phyloP scores from a whole-genome alignment of 2,113 vertebrate species.

The Oryzias curvinotus region DNA sequence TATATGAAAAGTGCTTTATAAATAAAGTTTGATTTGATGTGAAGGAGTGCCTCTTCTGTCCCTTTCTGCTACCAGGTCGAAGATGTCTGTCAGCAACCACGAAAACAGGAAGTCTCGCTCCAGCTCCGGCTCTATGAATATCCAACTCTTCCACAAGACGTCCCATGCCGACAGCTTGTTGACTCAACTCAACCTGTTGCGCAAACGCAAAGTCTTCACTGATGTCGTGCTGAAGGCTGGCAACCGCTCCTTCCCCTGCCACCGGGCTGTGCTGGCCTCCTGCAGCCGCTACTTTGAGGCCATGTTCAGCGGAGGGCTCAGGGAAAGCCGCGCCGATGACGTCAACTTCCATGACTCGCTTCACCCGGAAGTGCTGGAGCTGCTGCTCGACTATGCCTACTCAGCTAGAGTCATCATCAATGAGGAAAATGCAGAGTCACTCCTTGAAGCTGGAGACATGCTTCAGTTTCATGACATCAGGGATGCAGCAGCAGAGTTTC shows the following conservation, averaged over 20 bases:
- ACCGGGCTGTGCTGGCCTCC: constrained; percentile 82
- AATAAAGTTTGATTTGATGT: too few relatives aligned
- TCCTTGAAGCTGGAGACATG: constrained; percentile 85
- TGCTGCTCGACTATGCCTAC: constrained; percentile 84
- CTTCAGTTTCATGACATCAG: constrained; percentile 86
- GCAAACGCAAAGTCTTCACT: constrained; percentile 81
- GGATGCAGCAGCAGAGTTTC: constrained; percentile 81
- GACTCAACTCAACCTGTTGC: constrained; percentile 83
- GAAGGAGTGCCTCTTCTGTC: background rate
- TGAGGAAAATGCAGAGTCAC: constrained; percentile 84
- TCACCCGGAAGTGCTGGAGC: constrained; percentile 84
- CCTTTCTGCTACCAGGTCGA: constrained; percentile 34
- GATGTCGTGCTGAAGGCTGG: constrained; percentile 81
- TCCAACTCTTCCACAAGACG: constrained; percentile 81
- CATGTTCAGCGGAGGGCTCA: constrained; percentile 82
- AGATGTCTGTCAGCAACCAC: constrained; percentile 84
- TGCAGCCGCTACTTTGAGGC: constrained; percentile 86
- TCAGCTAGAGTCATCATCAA: constrained; percentile 82
- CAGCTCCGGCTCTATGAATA: constrained; percentile 82
- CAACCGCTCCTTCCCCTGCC: constrained; percentile 78
- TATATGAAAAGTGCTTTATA: too few relatives aligned
- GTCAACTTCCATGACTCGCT: constrained; percentile 84
- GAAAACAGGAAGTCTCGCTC: constrained; percentile 87
- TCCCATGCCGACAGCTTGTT: constrained; percentile 79
- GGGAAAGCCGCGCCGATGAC: constrained; percentile 79